These are phyloP conservation scores for Ailurus styani DNA, from an alignment of 2,113 vertebrate species.

Conservation along the genomic window DNA sequence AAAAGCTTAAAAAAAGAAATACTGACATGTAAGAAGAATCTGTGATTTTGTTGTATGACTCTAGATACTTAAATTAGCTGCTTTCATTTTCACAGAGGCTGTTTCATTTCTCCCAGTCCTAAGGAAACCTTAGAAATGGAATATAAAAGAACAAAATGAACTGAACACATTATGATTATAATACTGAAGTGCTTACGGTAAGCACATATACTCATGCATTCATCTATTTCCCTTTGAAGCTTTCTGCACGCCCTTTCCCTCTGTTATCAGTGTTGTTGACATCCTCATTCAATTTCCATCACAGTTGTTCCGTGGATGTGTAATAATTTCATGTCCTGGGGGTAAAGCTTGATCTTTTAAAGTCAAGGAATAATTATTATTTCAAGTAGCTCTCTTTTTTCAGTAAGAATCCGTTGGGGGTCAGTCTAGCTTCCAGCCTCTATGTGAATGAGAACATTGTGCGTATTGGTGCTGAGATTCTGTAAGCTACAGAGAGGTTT, in stretches of 20 bases:
- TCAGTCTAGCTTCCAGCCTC: neutral
- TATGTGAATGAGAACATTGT: neutral
- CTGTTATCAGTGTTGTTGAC: neutral
- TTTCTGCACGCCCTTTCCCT: neutral
- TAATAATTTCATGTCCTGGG: neutral
- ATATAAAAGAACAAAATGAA: neutral
- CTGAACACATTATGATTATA: neutral
- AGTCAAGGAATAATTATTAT: neutral
- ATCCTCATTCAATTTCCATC: neutral
- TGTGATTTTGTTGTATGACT: neutral
- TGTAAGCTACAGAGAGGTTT: neutral
- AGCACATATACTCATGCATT: accelerated
- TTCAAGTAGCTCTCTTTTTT: neutral
- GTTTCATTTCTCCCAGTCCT: neutral
- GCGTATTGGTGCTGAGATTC: neutral
- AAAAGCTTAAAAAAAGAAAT: neutral
- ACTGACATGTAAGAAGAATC: neutral
- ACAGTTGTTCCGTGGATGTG: neutral
- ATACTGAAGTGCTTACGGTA: neutral
- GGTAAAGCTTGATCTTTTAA: neutral
- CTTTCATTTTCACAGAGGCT: neutral
- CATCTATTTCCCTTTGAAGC: neutral
- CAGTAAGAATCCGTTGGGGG: neutral
- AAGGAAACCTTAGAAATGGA: neutral
- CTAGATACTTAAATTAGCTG: neutral